phyloP scores from a whole-genome alignment of 30 jellyfish, hydroid and myxozoan genomes.

The Sanderia malayensis region DNA sequence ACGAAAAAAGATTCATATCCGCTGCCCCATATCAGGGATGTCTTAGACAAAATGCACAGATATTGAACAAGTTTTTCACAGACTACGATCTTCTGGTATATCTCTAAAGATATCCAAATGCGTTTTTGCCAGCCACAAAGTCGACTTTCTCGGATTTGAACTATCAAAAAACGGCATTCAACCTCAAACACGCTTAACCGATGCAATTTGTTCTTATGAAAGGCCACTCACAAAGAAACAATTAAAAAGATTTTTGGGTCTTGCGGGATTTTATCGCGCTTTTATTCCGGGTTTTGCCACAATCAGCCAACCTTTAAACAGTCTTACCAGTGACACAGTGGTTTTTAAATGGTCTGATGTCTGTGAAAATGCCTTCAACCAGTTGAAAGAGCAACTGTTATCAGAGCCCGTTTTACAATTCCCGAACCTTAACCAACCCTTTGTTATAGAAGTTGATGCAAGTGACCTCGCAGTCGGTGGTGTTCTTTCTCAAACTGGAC shows the following conservation, averaged over 20 bases:
- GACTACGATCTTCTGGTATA: conserved; percentile 25
- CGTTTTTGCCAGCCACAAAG: conserved; percentile 35
- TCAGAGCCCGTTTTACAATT: conserved; percentile 8
- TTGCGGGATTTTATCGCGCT: conserved; percentile 12
- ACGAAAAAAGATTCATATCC: conserved; percentile 47
- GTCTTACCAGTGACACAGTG: not conserved
- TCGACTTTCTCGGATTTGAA: conserved; percentile 45
- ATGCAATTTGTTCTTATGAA: conserved; percentile 18
- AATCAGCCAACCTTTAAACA: conserved; percentile 25
- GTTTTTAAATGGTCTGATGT: conserved; percentile 7
- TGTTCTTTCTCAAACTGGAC: conserved; percentile 5
- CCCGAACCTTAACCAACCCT: conserved; percentile 18
- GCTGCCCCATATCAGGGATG: conserved; percentile 56
- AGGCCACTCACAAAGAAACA: conserved; percentile 15
- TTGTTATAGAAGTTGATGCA: conserved; percentile 16
- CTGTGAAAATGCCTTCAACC: conserved; percentile 8
- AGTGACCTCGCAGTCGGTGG: conserved; percentile 24
- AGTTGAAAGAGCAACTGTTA: not conserved
- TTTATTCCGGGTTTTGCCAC: conserved; percentile 2
- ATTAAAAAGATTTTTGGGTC: conserved; percentile 3
- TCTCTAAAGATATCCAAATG: conserved; percentile 26
- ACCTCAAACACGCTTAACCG: conserved; percentile 38
- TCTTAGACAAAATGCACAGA: conserved; percentile 30
- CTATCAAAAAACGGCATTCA: conserved; percentile 25
- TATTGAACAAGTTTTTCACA: conserved; percentile 13